These are phyloP conservation scores for Heteractis magnifica DNA, from an alignment of 92 coral and sea anemone genomes.

Conservation along the genomic window DNA sequence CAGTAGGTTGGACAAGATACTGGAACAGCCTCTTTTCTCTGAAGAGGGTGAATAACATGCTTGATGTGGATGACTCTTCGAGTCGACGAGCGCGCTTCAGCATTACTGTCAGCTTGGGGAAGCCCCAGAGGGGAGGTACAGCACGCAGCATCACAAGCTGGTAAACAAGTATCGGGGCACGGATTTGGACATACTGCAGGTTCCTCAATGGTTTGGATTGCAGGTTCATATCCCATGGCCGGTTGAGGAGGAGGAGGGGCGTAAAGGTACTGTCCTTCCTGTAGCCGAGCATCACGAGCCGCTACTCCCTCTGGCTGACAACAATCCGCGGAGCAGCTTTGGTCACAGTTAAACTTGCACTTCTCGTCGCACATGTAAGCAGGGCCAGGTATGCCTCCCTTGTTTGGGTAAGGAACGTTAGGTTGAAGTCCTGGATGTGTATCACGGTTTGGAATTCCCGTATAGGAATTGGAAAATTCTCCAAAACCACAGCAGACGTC, in stretches of 20 bases:
- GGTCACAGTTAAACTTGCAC: constrained; percentile 77
- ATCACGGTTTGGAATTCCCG: constrained; percentile 4
- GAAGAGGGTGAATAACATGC: constrained; percentile 67
- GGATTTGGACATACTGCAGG: constrained; percentile 65
- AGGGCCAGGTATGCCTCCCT: constrained; percentile 48
- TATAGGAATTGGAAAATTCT: constrained; percentile 35
- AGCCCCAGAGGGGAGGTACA: constrained; percentile 79
- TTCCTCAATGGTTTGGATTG: constrained; percentile 16
- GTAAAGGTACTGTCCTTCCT: constrained; percentile 28
- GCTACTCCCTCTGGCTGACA: constrained; percentile 88
- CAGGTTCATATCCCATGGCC: constrained; percentile 25
- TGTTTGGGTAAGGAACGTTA: constrained; percentile 68
- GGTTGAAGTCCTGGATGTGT: constrained; percentile 55
- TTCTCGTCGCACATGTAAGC: constrained; percentile 75
- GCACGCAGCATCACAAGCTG: constrained; percentile 75
- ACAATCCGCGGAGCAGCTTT: constrained; percentile 77
- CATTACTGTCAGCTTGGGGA: constrained; percentile 37
- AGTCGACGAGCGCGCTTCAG: constrained; percentile 75
- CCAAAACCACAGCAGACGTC: constrained; percentile 81
- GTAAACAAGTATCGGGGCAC: constrained; percentile 72
- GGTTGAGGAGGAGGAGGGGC: constrained; percentile 49
- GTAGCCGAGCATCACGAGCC: constrained; percentile 37
- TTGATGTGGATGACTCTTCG: constrained; percentile 74
- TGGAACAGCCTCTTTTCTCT: constrained; percentile 44
- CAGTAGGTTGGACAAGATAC: constrained; percentile 73